Base-by-base conservation (phyloP, 2,888 invertebrate genomes). In the Lycia hirtaria region DNA sequence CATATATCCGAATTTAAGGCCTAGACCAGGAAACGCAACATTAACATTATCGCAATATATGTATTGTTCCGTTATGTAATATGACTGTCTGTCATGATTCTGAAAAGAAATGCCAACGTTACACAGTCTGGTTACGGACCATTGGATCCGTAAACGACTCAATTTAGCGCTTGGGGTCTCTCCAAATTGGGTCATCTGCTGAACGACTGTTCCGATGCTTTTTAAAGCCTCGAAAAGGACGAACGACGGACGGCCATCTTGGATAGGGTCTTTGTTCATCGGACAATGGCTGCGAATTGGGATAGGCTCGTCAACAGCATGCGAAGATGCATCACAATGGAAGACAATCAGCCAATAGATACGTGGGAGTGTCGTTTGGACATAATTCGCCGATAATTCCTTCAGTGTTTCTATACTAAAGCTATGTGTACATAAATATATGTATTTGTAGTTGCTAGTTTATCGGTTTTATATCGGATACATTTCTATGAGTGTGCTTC, bases 201-300 rank as follows among this genome's bases (percentile, higher is more conserved):
- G 48, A 57, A 60, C 55, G 63, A 50, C 56, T 57, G 58, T 59
- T 60, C 48, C 43, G 41, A 55, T 62, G 56, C 65, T 69, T 71
- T 69, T 63, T 47, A 68, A 62, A 59, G 61, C 50, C 60, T 41
- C 52, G 60, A 52, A 59, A 69, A 73, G 68, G 68, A 69, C 61
- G 50, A 62, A 60, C 56, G 64, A 69, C 62, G 56, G 69, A 66
- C 65, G 69, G 76, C 78, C 76, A 77, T 81, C 74, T 82, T 78
- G 69, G 65, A 65, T 69, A 45, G 63, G 72, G 75, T 83, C 78
- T 79, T 88, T 88, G 87, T 88, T 83, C 68, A 69, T 61, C 67
- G 76, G 72, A 88, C 88, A 88, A 88, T 83, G 76, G 83, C 73
- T 70, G 69, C 78, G 81, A 84, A 87, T 83, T 83, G 80, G 86